phyloP scores from a whole-genome alignment of 2,113 vertebrate genomes.

The Malurus melanocephalus region DNA sequence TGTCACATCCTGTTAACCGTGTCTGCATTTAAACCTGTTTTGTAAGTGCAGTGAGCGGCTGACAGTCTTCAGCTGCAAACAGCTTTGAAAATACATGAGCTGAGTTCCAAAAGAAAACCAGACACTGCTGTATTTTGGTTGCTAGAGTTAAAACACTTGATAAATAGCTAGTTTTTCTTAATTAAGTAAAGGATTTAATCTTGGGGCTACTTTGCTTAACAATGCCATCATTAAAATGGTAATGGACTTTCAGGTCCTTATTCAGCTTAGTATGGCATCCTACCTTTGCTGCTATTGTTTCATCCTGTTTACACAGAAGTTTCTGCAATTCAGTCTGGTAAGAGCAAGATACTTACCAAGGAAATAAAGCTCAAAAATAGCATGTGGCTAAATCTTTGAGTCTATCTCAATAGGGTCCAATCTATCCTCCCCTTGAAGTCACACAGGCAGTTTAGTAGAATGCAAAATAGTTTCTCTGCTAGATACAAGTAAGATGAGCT shows the following conservation, averaged over 20 bases:
- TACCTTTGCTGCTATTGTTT: slow-evolving; percentile 38
- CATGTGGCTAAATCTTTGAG: not conserved
- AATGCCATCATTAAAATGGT: slow-evolving; percentile 24
- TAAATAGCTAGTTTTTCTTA: slow-evolving; percentile 13
- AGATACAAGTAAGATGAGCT: not conserved
- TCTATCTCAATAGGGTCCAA: not conserved
- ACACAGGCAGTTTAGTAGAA: not conserved
- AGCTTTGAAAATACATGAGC: slow-evolving; percentile 31
- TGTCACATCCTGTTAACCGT: slow-evolving; percentile 60
- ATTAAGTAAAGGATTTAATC: slow-evolving; percentile 26
- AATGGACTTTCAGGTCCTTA: slow-evolving; percentile 30
- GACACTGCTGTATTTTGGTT: not conserved
- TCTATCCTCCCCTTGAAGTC: not conserved
- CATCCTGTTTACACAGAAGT: not conserved
- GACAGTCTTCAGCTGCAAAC: slow-evolving; percentile 46
- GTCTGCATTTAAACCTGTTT: slow-evolving; percentile 65
- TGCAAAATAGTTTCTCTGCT: not conserved
- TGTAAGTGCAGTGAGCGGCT: slow-evolving; percentile 47
- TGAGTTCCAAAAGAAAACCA: not conserved
- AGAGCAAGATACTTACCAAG: not conserved
- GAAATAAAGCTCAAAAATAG: not conserved
- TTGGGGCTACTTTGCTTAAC: slow-evolving; percentile 23
- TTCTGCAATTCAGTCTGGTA: not conserved
- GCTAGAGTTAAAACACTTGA: slow-evolving; percentile 11
- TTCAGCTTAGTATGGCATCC: not conserved